Evolutionary conservation across 2,888 invertebrate genomes (phyloP).

Genomic region (Habroteleia sp.): DNA sequence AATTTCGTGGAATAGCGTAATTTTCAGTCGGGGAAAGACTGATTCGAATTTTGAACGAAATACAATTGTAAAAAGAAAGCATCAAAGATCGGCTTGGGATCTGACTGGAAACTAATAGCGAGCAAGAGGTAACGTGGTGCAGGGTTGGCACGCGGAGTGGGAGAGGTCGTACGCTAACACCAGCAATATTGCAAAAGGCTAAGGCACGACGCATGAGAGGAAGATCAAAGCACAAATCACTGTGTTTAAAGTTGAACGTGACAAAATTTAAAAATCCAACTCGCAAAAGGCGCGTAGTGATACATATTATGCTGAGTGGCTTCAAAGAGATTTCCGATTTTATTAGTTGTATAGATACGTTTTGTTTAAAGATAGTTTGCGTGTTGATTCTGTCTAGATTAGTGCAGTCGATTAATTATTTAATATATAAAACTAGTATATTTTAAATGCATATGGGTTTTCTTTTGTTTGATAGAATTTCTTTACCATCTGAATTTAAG

Average conservation of each 20-base stretch:
- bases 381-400: background rate
- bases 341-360: conserved; percentile 10
- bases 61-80: conserved; percentile 66
- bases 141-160: conserved; percentile 41
- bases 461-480: too few relatives aligned
- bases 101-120: conserved; percentile 56
- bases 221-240: conserved; percentile 78
- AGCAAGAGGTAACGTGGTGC: conserved; percentile 34
- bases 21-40: conserved; percentile 67
- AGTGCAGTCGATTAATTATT: too few relatives aligned
- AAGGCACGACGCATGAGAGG: conserved; percentile 68
- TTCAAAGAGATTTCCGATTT: conserved; percentile 20
- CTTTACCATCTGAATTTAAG: too few relatives aligned
- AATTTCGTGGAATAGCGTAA: conserved; percentile 76
- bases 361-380: conserved; percentile 4
- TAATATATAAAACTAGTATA: too few relatives aligned
- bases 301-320: conserved; percentile 34
- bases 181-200: conserved; percentile 72
- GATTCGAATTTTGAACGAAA: conserved; percentile 69
- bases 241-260: conserved; percentile 81
- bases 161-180: conserved; percentile 58
- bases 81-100: conserved; percentile 38
- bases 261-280: conserved; percentile 80
- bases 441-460: too few relatives aligned
- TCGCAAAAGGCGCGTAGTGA: conserved; percentile 29